phyloP scores from a whole-genome alignment of 2,113 vertebrate genomes.

The Gavialis gangeticus region DNA sequence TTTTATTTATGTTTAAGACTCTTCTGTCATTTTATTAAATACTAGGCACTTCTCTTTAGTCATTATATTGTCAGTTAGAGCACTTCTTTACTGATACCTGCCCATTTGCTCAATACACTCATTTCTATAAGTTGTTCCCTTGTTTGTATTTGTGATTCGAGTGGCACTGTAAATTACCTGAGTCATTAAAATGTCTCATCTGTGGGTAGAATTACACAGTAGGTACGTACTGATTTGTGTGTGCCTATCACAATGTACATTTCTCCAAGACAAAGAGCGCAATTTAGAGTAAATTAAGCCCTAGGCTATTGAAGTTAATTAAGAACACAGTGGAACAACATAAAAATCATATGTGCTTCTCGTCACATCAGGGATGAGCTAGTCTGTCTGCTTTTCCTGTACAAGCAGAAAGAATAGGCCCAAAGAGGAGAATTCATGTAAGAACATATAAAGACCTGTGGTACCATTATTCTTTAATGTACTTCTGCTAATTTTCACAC shows the following conservation, averaged over 20 bases:
- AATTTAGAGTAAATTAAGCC: background rate
- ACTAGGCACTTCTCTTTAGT: background rate
- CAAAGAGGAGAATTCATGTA: background rate
- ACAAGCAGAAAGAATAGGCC: background rate
- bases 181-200: background rate
- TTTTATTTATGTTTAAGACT: background rate
- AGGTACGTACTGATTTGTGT: background rate
- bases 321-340: background rate
- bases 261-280: background rate
- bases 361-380: background rate
- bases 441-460: background rate
- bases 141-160: background rate
- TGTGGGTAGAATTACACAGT: accelerated
- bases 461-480: background rate
- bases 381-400: background rate
- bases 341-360: background rate
- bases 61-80: background rate
- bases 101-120: background rate
- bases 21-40: background rate
- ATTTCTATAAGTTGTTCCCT: accelerated
- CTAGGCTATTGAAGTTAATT: background rate
- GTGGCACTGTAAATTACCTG: background rate
- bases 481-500: background rate
- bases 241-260: background rate
- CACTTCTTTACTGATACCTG: background rate